Percentiles rank a stretch among this genome's conserved stretches.
phyloP scores from a whole-genome alignment of 1,140 invertebrate genomes.

The Pseudoatta argentina region DNA sequence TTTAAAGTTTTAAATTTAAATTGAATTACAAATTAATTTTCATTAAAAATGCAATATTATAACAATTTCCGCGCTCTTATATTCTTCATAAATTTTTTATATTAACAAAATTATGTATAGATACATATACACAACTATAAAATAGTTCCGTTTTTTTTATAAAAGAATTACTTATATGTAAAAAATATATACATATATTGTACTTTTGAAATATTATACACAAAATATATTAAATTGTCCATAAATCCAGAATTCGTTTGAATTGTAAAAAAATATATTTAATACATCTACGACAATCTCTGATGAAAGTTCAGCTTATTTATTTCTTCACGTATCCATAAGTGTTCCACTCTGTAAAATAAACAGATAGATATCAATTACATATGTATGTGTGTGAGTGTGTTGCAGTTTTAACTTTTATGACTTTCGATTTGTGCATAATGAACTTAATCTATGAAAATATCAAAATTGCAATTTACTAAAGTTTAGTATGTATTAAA shows the following conservation, averaged over 20 bases:
- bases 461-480: not conserved
- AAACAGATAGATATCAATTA: conserved; percentile 39
- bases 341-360: conserved; percentile 88
- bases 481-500: not conserved
- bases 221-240: not conserved
- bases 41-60: not conserved
- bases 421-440: not conserved
- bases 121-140: not conserved
- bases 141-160: not conserved
- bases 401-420: not conserved
- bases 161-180: not conserved
- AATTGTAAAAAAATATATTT: conserved; percentile 1
- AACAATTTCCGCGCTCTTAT: not conserved
- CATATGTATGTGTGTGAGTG: not conserved
- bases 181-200: not conserved
- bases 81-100: not conserved
- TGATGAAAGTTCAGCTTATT: conserved; percentile 46
- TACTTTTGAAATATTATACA: conserved; percentile 8
- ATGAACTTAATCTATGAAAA: not conserved
- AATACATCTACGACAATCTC: not conserved
- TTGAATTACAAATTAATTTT: not conserved
- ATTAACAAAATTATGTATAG: not conserved
- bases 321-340: conserved; percentile 88
- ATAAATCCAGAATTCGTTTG: not conserved
- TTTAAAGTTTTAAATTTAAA: not conserved